Evolutionary conservation across 2,888 invertebrate genomes (phyloP), one percentile per base, ranked within the genome.

Genomic region (Arenicola marina): DNA sequence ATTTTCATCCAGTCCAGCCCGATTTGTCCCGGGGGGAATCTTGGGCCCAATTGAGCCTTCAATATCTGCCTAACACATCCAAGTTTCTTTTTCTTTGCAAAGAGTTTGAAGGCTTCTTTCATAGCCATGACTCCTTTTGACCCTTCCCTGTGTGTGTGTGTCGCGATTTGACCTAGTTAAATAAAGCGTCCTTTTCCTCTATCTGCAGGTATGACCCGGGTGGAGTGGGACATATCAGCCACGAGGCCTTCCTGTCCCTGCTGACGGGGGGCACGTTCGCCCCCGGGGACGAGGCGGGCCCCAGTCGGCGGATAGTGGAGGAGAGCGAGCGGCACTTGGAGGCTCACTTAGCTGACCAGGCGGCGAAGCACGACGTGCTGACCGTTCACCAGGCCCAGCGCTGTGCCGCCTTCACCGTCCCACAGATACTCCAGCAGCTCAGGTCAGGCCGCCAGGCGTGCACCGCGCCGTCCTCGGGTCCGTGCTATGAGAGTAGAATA

Each of bases 211-310:
- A 77, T 70, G 81, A 81, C 65, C 59, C 66, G 4, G 73, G 70
- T 4, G 71, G 72, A 11, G 72, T 72, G 61, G 79, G 79, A 4
- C 74, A 63, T 62, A 68, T 81, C 4, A 73, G 75, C n/a, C 75
- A 80, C 62, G 66, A 75, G 21, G 75, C 75, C 48, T 81, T 81
- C 74, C 66, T 80, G 33, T 60, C 67, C 33, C 74, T 74, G 53
- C 63, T 81, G 28, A 77, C 75, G 21, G 76, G 76, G 0, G 72
- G 71, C 11, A 72, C 76, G 61, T 79, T 79, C 61, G 76, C 80
- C 0, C 78, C 79, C 0, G 73, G 77, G 3, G 80, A 80, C 67
- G 51, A 72, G 45, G 51, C 68, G 11, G 81, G 81, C 2, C 71
- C 73, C n/a, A 78, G 78, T 63, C 64, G 69, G 32, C 62, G 68